phyloP scores from a whole-genome alignment of 2,113 vertebrate species.

The Elephas maximus region DNA sequence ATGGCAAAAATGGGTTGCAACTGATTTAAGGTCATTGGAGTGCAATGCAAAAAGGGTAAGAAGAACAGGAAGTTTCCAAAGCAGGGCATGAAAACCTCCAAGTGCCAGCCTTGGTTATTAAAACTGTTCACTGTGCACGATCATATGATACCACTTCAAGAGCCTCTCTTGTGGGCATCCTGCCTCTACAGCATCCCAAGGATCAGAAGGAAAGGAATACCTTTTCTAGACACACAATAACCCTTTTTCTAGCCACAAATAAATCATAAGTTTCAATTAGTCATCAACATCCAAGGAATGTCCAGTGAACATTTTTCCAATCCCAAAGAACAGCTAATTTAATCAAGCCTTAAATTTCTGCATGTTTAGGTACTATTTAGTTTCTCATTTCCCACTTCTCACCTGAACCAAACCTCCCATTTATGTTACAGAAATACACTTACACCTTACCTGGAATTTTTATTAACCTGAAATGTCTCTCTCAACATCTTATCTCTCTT shows the following conservation, averaged over 20 bases:
- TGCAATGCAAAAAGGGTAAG: not conserved
- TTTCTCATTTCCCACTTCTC: not conserved
- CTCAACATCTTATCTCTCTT: not conserved
- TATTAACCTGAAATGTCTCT: not conserved
- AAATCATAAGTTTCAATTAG: not conserved
- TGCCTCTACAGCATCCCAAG: not conserved
- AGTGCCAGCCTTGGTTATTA: not conserved
- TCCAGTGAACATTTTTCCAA: not conserved
- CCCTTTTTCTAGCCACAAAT: not conserved
- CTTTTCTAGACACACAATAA: not conserved
- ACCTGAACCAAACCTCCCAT: not conserved
- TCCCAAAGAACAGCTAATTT: not conserved
- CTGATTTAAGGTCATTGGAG: not conserved
- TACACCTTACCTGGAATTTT: not conserved
- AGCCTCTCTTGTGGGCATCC: not conserved
- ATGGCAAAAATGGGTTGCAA: not conserved
- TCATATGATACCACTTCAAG: not conserved
- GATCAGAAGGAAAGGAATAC: not conserved
- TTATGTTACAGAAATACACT: not conserved
- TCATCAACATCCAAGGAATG: not conserved
- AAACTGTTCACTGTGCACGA: not conserved
- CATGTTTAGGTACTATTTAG: not conserved
- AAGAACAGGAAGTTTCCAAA: not conserved
- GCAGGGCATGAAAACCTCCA: not conserved
- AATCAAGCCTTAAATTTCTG: not conserved